Base-by-base conservation (phyloP, 2,797 vertebrate genomes). In the Yasuhikotakia modesta region DNA sequence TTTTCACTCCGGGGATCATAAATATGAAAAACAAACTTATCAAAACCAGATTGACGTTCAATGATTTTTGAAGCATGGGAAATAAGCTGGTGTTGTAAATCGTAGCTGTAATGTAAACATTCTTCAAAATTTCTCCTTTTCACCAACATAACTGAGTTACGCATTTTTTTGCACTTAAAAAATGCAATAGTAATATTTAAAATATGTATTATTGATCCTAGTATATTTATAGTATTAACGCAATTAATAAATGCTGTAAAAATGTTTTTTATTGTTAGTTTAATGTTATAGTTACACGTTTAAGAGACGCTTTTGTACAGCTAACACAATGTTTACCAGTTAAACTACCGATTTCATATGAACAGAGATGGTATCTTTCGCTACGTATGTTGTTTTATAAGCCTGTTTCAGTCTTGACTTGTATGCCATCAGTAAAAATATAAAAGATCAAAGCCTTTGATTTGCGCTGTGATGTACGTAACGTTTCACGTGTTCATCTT, bases 1-100 rank as follows among this genome's bases (percentile, higher is more conserved):
- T 65, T 63, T 30, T 50, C 45, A 63, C 71, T 21, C n/a, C 22
- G 58, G 71, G 48, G 48, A 53, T 65, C 48, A 74, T 74, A 52
- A 24, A 74, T 74, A 50, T 74, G 46, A 72, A 22, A 60, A 72
- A 22, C 13, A 60, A 16, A 71, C 30, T 32, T 32, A 32, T 32
- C 30, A 32, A 32, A 32, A 14, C 70, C 30, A 55, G 14, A 22
- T 43, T 39, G 52, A 53, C 32, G 43, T 22, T 58, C 14, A 7
- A 11, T 17, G 8, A 71, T 35, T 3, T 35, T 3, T 48, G 50
- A 61, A 73, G 24, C 45, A 30, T 32, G 32, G 43, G 3, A 19
- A 73, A 73, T 21, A 73, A 73, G 24, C n/a, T 12, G 21, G 2
- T 39, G 13, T 12, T 17, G 46, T 52, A n/a, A 39, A 52, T 24